phyloP scores from a whole-genome alignment of 1,140 invertebrate genomes.

The Carposina sasakii region DNA sequence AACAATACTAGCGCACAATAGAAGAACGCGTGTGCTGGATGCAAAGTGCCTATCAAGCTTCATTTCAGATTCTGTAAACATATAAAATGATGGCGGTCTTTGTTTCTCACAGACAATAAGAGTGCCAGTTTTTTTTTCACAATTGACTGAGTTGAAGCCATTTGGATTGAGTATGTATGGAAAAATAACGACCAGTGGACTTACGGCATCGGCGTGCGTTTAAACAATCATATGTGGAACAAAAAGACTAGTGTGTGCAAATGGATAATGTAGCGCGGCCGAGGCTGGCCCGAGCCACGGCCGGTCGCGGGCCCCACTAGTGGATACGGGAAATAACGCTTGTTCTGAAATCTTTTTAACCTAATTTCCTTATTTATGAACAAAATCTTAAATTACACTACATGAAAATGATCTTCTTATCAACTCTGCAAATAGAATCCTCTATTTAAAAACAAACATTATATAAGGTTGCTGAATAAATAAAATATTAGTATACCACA shows the following conservation, averaged over 20 bases:
- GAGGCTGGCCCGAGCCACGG: conserved; percentile 18
- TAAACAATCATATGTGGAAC: conserved; percentile 70
- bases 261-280: conserved; percentile 59
- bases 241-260: conserved; percentile 69
- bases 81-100: conserved; percentile 68
- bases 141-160: conserved; percentile 67
- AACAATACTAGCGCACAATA: conserved; percentile 24
- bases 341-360: no score
- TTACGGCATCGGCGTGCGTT: conserved; percentile 67
- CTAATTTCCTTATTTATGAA: no score
- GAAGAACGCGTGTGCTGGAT: conserved; percentile 54
- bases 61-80: conserved; percentile 68
- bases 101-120: conserved; percentile 68
- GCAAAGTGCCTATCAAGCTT: conserved; percentile 62
- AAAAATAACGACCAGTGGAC: conserved; percentile 62
- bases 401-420: no score
- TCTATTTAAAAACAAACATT: no score
- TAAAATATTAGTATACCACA: no score
- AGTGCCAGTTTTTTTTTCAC: conserved; percentile 65
- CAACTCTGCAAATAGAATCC: no score
- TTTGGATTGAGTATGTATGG: conserved; percentile 63
- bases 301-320: no score
- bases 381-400: no score
- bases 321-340: no score
- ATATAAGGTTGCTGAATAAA: no score